A percentile compares a stretch with the other conserved stretches of the same genome.
Conservation (phyloP, 2,888 invertebrate genomes). For the Hartigia nigra region DNA sequence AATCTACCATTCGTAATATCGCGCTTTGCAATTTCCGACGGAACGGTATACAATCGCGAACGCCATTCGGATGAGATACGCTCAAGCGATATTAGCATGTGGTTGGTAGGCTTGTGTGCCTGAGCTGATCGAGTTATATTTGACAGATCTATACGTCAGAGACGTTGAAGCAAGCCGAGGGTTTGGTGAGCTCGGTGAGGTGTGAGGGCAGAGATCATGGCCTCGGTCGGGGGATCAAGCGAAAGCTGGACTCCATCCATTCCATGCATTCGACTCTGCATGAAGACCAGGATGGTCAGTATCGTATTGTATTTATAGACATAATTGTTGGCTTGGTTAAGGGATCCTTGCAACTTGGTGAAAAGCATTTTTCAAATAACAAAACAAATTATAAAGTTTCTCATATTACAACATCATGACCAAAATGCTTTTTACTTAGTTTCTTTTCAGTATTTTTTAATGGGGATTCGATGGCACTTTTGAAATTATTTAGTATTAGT, state of each 20-base stretch:
- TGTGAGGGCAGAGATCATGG: conserved; percentile 62
- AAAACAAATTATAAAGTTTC: background rate
- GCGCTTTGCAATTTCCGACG: conserved; percentile 6
- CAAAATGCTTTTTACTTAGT: background rate
- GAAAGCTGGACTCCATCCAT: conserved; percentile 66
- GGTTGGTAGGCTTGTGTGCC: conserved; percentile 60
- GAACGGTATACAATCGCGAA: background rate
- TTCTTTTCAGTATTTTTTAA: background rate
- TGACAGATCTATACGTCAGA: conserved; percentile 65
- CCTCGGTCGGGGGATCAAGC: conserved; percentile 65
- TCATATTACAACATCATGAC: background rate
- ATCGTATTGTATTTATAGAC: conserved; percentile 54
- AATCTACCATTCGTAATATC: background rate
- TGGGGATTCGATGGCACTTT: background rate
- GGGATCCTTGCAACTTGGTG: background rate
- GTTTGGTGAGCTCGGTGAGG: conserved; percentile 64
- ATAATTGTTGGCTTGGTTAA: background rate
- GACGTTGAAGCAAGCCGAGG: conserved; percentile 64
- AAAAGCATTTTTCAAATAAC: background rate
- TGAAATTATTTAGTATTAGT: background rate
- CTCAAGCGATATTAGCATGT: conserved; percentile 52
- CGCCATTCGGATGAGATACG: conserved; percentile 21
- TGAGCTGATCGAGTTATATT: conserved; percentile 65
- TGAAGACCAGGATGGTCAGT: conserved; percentile 67
- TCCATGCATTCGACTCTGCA: conserved; percentile 66